A percentile compares a stretch with the other conserved stretches of the same genome.
Evolutionary conservation across 2,888 invertebrate genomes (phyloP).

Genomic region (Thera obeliscata): DNA sequence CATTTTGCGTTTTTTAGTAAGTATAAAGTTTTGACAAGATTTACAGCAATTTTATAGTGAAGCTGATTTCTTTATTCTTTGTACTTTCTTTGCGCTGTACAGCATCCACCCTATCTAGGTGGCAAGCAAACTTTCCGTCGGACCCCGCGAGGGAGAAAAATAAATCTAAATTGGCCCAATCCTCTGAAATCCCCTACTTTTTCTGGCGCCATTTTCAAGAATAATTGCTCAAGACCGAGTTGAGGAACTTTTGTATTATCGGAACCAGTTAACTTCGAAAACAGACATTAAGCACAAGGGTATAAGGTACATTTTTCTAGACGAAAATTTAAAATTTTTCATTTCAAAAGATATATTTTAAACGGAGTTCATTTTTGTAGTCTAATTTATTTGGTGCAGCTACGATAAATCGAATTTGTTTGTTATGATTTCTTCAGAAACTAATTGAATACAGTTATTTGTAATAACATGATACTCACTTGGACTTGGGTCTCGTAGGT

Average conservation of each 20-base stretch:
- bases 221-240: conserved; percentile 74
- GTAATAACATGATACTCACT: too few species aligned
- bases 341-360: conserved; percentile 59
- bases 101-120: conserved; percentile 55
- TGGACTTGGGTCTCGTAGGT: too few species aligned
- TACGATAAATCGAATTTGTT: conserved; percentile 34
- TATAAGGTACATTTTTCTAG: conserved; percentile 36
- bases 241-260: conserved; percentile 59
- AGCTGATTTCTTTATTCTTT: background rate
- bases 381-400: conserved; percentile 55
- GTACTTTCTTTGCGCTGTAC: conserved; percentile 31
- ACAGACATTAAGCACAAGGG: conserved; percentile 26
- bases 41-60: background rate
- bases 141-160: conserved; percentile 76
- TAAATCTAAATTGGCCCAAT: conserved; percentile 83
- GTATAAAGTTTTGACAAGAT: too few species aligned
- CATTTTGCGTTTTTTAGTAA: too few species aligned
- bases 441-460: background rate
- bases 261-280: conserved; percentile 36
- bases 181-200: conserved; percentile 80
- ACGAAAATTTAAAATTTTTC: conserved; percentile 58
- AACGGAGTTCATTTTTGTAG: conserved; percentile 51
- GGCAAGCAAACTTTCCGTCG: conserved; percentile 70
- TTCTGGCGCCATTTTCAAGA: conserved; percentile 79
- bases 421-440: background rate